A percentile compares a stretch with the other conserved stretches of the same genome.
Conservation (phyloP, 2,797 vertebrate genomes). For the Myripristis murdjan region DNA sequence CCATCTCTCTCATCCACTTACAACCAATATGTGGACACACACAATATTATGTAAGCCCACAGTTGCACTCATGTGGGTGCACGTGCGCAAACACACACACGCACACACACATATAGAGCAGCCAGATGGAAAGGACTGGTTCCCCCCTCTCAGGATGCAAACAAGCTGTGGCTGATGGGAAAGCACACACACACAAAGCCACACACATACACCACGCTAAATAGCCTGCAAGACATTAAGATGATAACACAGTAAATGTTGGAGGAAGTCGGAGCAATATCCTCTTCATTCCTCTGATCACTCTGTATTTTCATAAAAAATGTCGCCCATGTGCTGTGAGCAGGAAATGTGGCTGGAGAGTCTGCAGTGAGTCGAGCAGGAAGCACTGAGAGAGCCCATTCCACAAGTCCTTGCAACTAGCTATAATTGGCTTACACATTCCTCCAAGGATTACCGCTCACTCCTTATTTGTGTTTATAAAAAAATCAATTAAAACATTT, state of each 20-base stretch:
- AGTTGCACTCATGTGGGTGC: neutral
- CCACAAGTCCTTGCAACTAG: slow-evolving; percentile 63
- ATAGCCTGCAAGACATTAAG: slow-evolving; percentile 41
- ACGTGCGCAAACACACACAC: neutral
- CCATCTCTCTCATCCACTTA: slow-evolving; percentile 39
- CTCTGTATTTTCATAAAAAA: slow-evolving; percentile 55
- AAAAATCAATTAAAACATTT: slow-evolving; percentile 64
- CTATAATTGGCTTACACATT: slow-evolving; percentile 78
- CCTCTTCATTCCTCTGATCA: slow-evolving; percentile 36
- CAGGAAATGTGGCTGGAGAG: slow-evolving; percentile 66
- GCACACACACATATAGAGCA: slow-evolving; percentile 20
- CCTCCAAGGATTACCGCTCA: slow-evolving; percentile 71
- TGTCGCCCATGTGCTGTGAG: slow-evolving; percentile 22
- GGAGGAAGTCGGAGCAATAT: slow-evolving; percentile 51
- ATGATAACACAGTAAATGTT: slow-evolving; percentile 44
- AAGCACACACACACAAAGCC: slow-evolving; percentile 41
- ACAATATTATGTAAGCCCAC: slow-evolving; percentile 46
- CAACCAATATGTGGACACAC: slow-evolving; percentile 23
- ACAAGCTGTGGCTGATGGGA: slow-evolving; percentile 52
- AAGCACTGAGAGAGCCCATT: slow-evolving; percentile 61
- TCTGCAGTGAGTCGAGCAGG: slow-evolving; percentile 63
- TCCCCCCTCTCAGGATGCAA: slow-evolving; percentile 54
- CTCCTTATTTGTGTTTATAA: slow-evolving; percentile 69
- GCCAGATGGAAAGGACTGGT: slow-evolving; percentile 49
- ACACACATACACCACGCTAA: slow-evolving; percentile 20